Percentiles rank a stretch among this genome's conserved stretches.
These are phyloP conservation scores for Pterobdella sp. DNA, from an alignment of 2,888 invertebrate genomes.

Conservation along the genomic window DNA sequence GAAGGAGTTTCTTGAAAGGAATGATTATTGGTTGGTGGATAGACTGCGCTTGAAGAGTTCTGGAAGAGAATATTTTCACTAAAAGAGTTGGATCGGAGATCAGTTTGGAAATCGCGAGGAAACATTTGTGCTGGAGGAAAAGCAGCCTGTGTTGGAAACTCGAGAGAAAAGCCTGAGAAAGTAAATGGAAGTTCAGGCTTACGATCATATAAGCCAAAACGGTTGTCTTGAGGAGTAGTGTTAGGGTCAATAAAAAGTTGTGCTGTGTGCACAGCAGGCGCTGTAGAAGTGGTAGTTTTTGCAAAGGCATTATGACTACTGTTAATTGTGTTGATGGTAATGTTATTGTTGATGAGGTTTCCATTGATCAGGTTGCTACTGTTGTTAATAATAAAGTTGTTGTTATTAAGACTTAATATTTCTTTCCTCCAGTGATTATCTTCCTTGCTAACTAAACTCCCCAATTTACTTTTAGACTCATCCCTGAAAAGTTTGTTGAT, in stretches of 20 bases:
- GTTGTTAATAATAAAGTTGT: conserved; percentile 6
- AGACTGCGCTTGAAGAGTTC: conserved; percentile 21
- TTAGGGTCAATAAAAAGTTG: not conserved
- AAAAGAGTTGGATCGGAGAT: conserved; percentile 16
- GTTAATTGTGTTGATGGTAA: conserved; percentile 10
- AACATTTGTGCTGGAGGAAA: conserved; percentile 22
- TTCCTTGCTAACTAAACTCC: not conserved
- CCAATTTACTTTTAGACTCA: not conserved
- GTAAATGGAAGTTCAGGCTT: conserved; percentile 25
- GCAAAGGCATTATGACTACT: not conserved
- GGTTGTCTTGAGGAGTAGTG: not conserved
- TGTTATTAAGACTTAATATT: conserved; percentile 7
- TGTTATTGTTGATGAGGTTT: conserved; percentile 17
- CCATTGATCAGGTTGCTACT: not conserved
- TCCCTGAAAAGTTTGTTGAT: no score
- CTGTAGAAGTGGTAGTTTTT: not conserved
- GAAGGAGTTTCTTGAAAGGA: conserved; percentile 22
- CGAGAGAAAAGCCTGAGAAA: conserved; percentile 24
- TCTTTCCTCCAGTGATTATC: not conserved
- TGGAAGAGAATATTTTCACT: conserved; percentile 27
- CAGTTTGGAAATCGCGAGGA: conserved; percentile 6
- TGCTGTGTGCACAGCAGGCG: conserved; percentile 3
- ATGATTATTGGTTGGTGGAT: conserved; percentile 20
- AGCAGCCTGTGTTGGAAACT: conserved; percentile 24
- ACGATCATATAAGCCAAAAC: conserved; percentile 21